Percentiles rank a stretch among this genome's conserved stretches.
Conservation (phyloP, 1,140 invertebrate species). For the Aporrectodea caliginosa region DNA sequence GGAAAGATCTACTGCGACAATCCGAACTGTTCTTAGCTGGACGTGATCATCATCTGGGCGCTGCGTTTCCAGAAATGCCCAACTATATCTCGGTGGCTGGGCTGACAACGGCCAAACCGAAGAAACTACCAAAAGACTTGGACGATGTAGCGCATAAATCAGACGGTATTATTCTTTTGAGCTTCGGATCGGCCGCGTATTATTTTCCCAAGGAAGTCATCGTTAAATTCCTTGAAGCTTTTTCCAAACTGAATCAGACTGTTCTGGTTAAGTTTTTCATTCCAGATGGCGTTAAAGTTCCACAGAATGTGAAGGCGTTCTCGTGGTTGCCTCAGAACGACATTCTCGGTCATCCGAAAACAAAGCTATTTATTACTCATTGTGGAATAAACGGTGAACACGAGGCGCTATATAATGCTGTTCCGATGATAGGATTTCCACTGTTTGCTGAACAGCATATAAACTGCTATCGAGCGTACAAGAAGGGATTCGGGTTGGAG, state of each 20-base stretch:
- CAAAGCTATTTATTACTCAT: slow-evolving; percentile 42
- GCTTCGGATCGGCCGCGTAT: slow-evolving; percentile 19
- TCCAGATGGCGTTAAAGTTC: slow-evolving; percentile 15
- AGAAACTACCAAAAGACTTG: neutral
- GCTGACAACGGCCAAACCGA: neutral
- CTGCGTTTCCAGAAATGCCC: neutral
- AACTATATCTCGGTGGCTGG: slow-evolving; percentile 9
- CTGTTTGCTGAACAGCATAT: slow-evolving; percentile 43
- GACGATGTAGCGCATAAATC: neutral
- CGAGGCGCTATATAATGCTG: slow-evolving; percentile 38
- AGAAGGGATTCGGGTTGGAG: neutral
- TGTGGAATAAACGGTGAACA: slow-evolving; percentile 39
- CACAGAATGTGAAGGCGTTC: slow-evolving; percentile 62
- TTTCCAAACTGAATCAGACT: slow-evolving; percentile 57
- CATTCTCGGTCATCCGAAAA: slow-evolving; percentile 36
- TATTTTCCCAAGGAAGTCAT: slow-evolving; percentile 24
- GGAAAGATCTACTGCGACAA: slow-evolving; percentile 10
- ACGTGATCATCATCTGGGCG: slow-evolving; percentile 12
- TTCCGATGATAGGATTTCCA: slow-evolving; percentile 42
- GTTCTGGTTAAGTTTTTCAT: slow-evolving; percentile 60
- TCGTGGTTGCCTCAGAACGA: slow-evolving; percentile 68
- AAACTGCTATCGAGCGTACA: slow-evolving; percentile 43
- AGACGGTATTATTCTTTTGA: slow-evolving; percentile 23
- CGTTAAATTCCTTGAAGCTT: slow-evolving; percentile 51
- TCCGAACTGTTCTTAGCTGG: neutral